Conservation (phyloP, 2,888 invertebrate genomes). For the Epinotia brunnichana region DNA sequence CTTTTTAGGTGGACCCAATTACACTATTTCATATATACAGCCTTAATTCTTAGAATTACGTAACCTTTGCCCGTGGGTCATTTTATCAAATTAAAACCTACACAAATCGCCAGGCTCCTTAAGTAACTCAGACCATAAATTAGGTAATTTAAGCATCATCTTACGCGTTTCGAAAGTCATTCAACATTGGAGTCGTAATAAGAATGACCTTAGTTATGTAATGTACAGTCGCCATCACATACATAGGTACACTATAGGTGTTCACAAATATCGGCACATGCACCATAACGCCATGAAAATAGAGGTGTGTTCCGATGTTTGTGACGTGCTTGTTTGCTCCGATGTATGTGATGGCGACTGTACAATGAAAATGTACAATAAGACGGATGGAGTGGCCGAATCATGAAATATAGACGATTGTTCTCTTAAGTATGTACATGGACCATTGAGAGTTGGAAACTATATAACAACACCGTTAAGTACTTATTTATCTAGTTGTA, state of each 20-base stretch:
- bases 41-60: no score
- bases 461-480: background rate
- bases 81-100: background rate
- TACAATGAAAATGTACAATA: slow-evolving; percentile 6
- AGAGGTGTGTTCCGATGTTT: no score
- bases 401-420: slow-evolving; percentile 6
- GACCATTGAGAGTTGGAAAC: background rate
- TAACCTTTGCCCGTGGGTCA: background rate
- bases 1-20: no score
- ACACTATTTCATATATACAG: no score
- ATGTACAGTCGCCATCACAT: no score
- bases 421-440: background rate
- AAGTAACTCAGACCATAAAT: background rate
- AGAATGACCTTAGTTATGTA: slow-evolving; percentile 24
- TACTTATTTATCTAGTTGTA: no score
- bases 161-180: slow-evolving; percentile 17
- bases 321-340: no score
- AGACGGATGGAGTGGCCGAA: background rate
- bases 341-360: no score
- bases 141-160: slow-evolving; percentile 11
- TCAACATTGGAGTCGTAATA: background rate
- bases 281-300: no score
- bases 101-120: background rate
- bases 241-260: no score
- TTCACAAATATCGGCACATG: no score